Evolutionary conservation across 2,888 invertebrate species (phyloP), one percentile per base, ranked within the genome.

Genomic region (Mellilla xanthometata): DNA sequence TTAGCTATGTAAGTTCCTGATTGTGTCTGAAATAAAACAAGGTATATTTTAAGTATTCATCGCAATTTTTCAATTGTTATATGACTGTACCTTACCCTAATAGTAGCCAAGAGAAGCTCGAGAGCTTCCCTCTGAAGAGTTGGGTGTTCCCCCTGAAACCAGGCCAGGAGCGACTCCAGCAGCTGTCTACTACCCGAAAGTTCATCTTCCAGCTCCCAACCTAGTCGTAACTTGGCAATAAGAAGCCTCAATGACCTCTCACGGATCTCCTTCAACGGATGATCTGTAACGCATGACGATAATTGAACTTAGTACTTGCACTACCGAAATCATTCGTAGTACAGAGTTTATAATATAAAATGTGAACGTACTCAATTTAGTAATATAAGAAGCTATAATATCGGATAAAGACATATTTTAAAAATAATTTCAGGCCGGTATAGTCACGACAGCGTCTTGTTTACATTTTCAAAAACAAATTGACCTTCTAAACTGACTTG

Each of bases 161-260:
- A 94, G 35, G 91, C 83, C 32, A 94, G 76, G 13, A 94, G 73
- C 49, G 91, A 90, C 35, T 87, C 78, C 12, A 94, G 66, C 10
- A 94, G 76, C 60, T 93, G 91, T 49, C 92, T 90, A 24, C 91
- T 91, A 28, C 90, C 81, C 10, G 90, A 85, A 38, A 93, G 68
- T 60, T 93, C 92, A 63, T 92, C 92, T 41, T 93, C 91, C 36
- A 92, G 81, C 39, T 89, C 78, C 79, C 92, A 91, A 11, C 93
- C 93, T 52, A 92, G 78, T 44, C 91, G 90, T n/a, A 94, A 76
- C 70, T 94, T 94, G 0, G 92, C 91, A 53, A 90, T 68, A 36
- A 93, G 74, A 54, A 90, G 76, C 43, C 88, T 76, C 11, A 93
- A 73, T 6, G 92, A 85, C 47, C 93, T 81, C 50, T 90, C 81